Percentiles rank a stretch among this genome's conserved stretches.
Conservation (phyloP, 2,113 vertebrate species). For the Nanorana parkeri region DNA sequence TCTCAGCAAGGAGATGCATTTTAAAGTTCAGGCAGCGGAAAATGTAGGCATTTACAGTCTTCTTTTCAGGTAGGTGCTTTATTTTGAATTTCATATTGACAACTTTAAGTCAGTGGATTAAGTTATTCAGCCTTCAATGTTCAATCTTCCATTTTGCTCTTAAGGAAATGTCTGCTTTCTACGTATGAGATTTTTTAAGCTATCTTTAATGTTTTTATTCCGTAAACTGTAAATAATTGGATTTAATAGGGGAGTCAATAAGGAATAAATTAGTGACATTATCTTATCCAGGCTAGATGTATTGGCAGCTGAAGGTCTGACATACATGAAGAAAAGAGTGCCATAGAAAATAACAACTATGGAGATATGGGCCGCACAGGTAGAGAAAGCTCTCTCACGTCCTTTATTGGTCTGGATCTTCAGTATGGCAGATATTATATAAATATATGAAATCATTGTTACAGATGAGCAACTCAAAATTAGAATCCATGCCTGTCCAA, state of each 20-base stretch:
- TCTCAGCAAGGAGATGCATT: no score
- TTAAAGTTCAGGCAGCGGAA: no score
- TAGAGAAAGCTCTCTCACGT: constrained; percentile 55
- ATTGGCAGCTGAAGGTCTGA: constrained; percentile 58
- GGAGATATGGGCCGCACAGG: constrained; percentile 61
- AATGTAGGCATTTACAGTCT: no score
- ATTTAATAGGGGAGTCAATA: constrained; percentile 62
- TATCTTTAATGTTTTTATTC: constrained; percentile 61
- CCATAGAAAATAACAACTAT: constrained; percentile 60
- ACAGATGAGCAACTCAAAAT: constrained; percentile 42
- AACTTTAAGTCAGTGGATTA: no score
- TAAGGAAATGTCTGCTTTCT: no score
- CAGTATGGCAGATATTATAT: constrained; percentile 42
- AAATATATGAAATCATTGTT: constrained; percentile 47
- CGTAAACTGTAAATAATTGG: constrained; percentile 63
- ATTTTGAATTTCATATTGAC: no score
- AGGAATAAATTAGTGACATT: constrained; percentile 60
- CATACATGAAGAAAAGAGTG: constrained; percentile 64
- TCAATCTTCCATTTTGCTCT: no score
- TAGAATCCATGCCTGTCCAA: constrained; percentile 20
- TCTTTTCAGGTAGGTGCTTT: no score
- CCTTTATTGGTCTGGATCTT: constrained; percentile 41
- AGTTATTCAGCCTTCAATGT: no score
- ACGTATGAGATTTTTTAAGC: no score
- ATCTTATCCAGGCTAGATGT: constrained; percentile 61